phyloP scores from a whole-genome alignment of 2,797 vertebrate genomes.

The Knipowitschia caucasica region DNA sequence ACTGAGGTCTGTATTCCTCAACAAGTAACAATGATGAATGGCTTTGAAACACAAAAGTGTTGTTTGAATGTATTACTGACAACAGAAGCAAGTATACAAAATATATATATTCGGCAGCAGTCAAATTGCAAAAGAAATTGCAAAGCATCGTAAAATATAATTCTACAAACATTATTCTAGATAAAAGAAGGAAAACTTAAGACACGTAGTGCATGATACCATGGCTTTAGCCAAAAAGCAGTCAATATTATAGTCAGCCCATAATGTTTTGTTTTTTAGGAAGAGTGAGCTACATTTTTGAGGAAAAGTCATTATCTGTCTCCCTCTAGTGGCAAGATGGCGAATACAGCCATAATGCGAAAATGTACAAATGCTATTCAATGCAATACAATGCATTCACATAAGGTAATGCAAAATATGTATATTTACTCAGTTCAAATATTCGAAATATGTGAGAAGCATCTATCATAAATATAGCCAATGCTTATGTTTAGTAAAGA shows the following conservation, averaged over 20 bases:
- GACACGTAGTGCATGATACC: too few species aligned
- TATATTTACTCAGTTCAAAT: background rate
- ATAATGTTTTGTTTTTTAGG: background rate
- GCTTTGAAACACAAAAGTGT: slow-evolving; percentile 9
- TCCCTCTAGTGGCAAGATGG: slow-evolving; percentile 48
- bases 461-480: slow-evolving; percentile 12
- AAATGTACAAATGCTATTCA: too few species aligned
- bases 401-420: slow-evolving; percentile 16
- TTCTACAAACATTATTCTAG: too few species aligned
- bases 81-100: background rate
- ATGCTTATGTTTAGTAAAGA: slow-evolving; percentile 6
- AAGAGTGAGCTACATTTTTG: background rate
- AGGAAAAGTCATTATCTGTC: slow-evolving; percentile 27
- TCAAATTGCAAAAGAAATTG: background rate
- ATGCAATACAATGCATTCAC: slow-evolving; percentile 33
- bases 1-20: slow-evolving; percentile 27
- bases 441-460: background rate
- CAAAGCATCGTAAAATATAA: background rate
- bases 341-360: background rate
- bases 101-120: background rate
- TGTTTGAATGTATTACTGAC: slow-evolving; percentile 30
- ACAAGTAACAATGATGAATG: slow-evolving; percentile 52
- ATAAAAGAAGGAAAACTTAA: too few species aligned
- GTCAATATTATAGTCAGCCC: too few species aligned
- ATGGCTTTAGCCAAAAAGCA: too few species aligned